Base-by-base conservation (phyloP, 2,888 invertebrate genomes). In the Enchytraeus crypticus region DNA sequence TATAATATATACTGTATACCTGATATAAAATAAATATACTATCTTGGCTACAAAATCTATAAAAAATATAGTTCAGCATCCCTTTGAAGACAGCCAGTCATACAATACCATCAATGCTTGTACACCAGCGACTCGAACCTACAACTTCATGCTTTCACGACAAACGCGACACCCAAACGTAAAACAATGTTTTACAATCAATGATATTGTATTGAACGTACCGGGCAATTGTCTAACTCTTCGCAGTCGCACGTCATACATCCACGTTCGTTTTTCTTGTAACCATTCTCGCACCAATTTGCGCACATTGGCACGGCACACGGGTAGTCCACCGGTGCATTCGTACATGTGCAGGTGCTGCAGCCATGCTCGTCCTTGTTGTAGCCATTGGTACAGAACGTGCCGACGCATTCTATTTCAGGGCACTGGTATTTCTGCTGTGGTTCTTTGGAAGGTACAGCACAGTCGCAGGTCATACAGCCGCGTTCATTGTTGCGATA, bases 281-380 rank as follows among this genome's bases (percentile, higher is more conserved):
- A 51, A 27, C 51, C 51, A 18, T 34, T 14, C 2, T 32, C n/a
- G 29, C 53, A 59, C 43, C 27, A n/a, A 26, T 43, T 59, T 23
- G 62, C 57, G 26, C 62, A 62, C 62, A 62, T 62, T 38, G 62
- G 58, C 11, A 26, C 45, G 14, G 62, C 58, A n/a, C 62, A 61
- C 21, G 49, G 49, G 14, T 47, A 23, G 14, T 11, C 26, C 8
- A 18, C 38, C 38, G 38, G 18, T 18, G 38, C 11, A 38, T 8
- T 18, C 38, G 38, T 47, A 23, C 49, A 47, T 8, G 8, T 23
- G 49, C 49, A 47, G 26, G 21, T 47, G 8, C 23, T 11, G 26
- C 49, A 47, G 26, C 49, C 49, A 23, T 21, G 49, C 26, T 47
- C 49, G 49, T 47, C 49, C 8, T 23, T 47, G 14, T 8, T 11